phyloP scores from a whole-genome alignment of 2,797 vertebrate species.

The Alauda arvensis region DNA sequence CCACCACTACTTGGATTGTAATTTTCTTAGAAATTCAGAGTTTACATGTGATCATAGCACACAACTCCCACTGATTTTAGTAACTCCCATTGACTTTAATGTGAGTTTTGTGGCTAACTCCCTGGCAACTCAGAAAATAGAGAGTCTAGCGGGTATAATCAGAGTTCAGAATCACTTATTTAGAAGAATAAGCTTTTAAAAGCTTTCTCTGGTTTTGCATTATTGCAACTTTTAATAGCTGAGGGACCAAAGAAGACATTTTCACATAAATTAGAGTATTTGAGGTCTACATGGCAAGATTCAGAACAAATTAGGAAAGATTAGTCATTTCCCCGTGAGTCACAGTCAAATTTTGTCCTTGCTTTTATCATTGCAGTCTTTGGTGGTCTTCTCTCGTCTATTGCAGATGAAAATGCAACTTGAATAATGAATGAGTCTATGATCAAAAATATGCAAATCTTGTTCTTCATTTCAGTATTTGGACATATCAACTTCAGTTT shows the following conservation, averaged over 20 bases:
- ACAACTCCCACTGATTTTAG: background rate
- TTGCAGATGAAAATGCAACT: background rate
- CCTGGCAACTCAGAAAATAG: background rate
- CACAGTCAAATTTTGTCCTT: conserved; percentile 4
- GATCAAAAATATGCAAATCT: conserved; percentile 43
- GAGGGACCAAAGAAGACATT: background rate
- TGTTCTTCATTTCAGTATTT: conserved; percentile 33
- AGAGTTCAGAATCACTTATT: conserved; percentile 21
- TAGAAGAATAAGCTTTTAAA: background rate
- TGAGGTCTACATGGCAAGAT: background rate
- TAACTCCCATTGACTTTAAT: background rate
- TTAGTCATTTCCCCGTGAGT: conserved; percentile 22
- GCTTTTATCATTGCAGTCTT: background rate
- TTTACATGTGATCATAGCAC: background rate
- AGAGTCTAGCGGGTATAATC: background rate
- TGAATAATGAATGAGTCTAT: conserved; percentile 32
- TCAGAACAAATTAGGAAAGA: conserved; percentile 26
- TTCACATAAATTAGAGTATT: background rate
- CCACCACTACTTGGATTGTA: background rate
- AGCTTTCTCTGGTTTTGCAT: background rate
- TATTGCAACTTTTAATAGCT: conserved; percentile 1
- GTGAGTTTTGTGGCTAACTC: background rate
- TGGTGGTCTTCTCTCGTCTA: background rate
- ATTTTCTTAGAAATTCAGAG: background rate
- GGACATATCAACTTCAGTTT: conserved; percentile 32